Conservation (phyloP, 1,140 invertebrate species). For the Lysiphlebus fabarum region DNA sequence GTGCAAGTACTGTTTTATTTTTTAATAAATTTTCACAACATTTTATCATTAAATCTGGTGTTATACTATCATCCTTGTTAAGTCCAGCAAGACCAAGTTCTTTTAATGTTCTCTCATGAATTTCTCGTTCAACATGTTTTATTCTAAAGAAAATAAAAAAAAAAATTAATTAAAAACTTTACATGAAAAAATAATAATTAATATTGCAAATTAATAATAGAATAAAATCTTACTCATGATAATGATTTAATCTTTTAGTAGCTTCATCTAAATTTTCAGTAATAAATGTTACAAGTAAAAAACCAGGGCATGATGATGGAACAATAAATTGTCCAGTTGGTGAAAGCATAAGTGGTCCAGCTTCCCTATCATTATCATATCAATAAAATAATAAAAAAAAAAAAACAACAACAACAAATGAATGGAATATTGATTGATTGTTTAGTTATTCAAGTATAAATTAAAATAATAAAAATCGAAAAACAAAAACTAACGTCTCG, state of each 20-base stretch:
- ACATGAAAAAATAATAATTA: slow-evolving; percentile 9
- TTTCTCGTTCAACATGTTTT: slow-evolving; percentile 71
- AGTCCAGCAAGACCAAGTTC: slow-evolving; percentile 68
- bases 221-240: slow-evolving; percentile 65
- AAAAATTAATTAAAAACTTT: slow-evolving; percentile 18
- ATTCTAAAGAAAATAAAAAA: slow-evolving; percentile 58
- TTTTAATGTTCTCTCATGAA: slow-evolving; percentile 64
- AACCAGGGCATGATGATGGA: slow-evolving; percentile 82
- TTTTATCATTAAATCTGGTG: slow-evolving; percentile 82
- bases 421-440: slow-evolving; percentile 18
- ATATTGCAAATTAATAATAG: slow-evolving; percentile 13
- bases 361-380: slow-evolving; percentile 62
- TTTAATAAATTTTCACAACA: slow-evolving; percentile 72
- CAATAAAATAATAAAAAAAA: slow-evolving; percentile 30
- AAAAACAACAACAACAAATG: not conserved
- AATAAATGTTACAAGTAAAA: slow-evolving; percentile 80
- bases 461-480: not conserved
- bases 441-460: too few relatives aligned
- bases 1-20: slow-evolving; percentile 49
- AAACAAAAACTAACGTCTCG: slow-evolving; percentile 70
- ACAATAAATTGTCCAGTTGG: slow-evolving; percentile 90
- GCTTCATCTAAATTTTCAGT: slow-evolving; percentile 74
- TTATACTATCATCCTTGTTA: slow-evolving; percentile 86
- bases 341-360: slow-evolving; percentile 88
- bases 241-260: slow-evolving; percentile 64